phyloP scores from a whole-genome alignment of 2,113 vertebrate genomes.

The Elachura formosa region DNA sequence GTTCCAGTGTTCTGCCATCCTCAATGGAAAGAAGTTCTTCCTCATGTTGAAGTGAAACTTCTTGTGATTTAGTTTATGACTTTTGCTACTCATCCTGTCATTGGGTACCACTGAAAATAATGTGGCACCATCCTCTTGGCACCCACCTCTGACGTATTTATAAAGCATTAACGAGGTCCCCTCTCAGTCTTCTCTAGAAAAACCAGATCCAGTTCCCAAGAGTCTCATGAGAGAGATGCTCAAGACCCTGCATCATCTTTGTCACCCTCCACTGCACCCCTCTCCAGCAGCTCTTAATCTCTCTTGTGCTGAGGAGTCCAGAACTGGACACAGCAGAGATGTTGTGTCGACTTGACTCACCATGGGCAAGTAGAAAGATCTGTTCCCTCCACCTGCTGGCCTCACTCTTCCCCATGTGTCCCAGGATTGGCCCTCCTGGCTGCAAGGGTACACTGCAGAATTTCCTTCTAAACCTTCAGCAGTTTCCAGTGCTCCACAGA shows the following conservation, averaged over 20 bases:
- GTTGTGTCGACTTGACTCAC: too few relatives aligned
- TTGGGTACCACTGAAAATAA: not conserved
- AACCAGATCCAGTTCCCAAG: not conserved
- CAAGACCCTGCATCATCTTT: not conserved
- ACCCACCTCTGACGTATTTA: not conserved
- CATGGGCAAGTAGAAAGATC: not conserved
- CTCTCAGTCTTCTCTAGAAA: not conserved
- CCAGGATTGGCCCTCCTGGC: not conserved
- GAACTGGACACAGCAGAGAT: too few relatives aligned
- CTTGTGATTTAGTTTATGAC: not conserved
- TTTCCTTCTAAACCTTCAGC: not conserved
- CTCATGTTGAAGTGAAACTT: not conserved
- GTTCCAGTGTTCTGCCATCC: not conserved
- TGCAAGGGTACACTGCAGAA: not conserved
- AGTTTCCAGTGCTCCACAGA: not conserved
- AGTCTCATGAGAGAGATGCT: not conserved
- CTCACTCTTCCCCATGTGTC: not conserved
- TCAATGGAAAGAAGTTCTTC: not conserved
- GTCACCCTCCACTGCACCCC: too few relatives aligned
- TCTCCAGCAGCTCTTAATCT: not conserved
- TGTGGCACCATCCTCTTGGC: too few relatives aligned
- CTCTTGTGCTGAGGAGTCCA: not conserved
- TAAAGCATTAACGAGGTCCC: not conserved
- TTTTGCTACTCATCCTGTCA: fast-evolving
- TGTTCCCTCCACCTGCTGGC: fast-evolving